Percentiles rank a stretch among this genome's conserved stretches.
Conservation (phyloP, 1,140 invertebrate species). For the Nixonia krombeini region DNA sequence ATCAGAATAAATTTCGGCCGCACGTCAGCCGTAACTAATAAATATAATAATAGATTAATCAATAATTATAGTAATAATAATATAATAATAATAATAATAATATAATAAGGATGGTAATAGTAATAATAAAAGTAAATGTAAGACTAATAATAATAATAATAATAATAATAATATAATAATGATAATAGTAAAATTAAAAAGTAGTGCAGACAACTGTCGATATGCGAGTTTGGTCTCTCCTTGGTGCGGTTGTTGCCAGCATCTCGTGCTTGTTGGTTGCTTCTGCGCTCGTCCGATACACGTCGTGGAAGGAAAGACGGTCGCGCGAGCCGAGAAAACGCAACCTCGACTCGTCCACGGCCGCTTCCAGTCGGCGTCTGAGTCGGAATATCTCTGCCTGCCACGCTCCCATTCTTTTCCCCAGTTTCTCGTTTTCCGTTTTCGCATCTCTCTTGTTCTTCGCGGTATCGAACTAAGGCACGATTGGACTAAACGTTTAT, state of each 20-base stretch:
- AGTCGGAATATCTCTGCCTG: too few relatives aligned
- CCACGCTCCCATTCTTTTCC: too few relatives aligned
- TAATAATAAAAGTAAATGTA: constrained; percentile 37
- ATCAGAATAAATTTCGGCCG: constrained; percentile 44
- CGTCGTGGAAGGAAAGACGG: not conserved
- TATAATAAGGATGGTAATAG: constrained; percentile 33
- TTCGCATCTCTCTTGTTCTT: not conserved
- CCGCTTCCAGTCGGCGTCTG: too few relatives aligned
- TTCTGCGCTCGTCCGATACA: not conserved
- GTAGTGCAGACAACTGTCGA: constrained; percentile 51
- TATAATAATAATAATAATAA: constrained; percentile 22
- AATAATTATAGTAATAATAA: constrained; percentile 28
- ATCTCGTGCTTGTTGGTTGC: constrained; percentile 32
- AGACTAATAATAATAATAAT: constrained; percentile 26
- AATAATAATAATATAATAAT: constrained; percentile 40
- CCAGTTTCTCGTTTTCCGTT: too few relatives aligned
- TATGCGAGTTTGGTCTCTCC: constrained; percentile 67
- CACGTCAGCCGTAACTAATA: constrained; percentile 33
- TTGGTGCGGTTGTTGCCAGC: constrained; percentile 62
- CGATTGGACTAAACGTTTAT: constrained; percentile 16
- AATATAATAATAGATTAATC: constrained; percentile 41
- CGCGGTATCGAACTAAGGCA: constrained; percentile 22
- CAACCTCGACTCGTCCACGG: too few relatives aligned
- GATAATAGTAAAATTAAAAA: constrained; percentile 57
- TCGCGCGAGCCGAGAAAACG: too few relatives aligned